Conservation (phyloP, 1,140 invertebrate species). For the Dreissena polymorpha region DNA sequence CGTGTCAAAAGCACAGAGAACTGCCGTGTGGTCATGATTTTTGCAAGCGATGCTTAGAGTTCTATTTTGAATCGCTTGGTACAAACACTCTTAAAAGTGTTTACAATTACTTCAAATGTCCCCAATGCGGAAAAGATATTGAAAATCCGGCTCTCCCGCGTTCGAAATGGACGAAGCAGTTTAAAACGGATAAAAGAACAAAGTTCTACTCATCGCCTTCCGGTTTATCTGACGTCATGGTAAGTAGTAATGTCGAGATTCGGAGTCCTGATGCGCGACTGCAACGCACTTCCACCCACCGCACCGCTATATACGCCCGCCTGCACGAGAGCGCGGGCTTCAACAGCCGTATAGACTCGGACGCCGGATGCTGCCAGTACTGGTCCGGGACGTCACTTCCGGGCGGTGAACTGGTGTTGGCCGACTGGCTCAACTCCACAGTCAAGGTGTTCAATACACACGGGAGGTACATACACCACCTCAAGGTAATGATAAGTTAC, state of each 20-base stretch:
- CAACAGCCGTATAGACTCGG: neutral
- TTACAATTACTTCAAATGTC: neutral
- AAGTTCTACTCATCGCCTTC: neutral
- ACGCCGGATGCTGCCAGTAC: neutral
- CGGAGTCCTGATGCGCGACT: neutral
- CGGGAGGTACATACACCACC: neutral
- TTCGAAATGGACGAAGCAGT: constrained; percentile 16
- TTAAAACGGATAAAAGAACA: constrained; percentile 8
- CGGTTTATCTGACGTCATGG: neutral
- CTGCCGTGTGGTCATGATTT: constrained; percentile 37
- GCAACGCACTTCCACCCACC: neutral
- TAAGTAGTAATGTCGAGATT: neutral
- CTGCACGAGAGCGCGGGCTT: neutral
- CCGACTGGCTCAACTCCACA: constrained; percentile 21
- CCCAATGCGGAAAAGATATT: neutral
- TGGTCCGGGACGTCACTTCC: neutral
- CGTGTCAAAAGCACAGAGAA: constrained; percentile 17
- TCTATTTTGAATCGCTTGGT: constrained; percentile 9
- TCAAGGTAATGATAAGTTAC: neutral
- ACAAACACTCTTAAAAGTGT: neutral
- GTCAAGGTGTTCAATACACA: constrained; percentile 12
- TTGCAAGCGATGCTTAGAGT: constrained; percentile 21
- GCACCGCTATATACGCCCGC: neutral
- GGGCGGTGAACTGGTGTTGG: neutral
- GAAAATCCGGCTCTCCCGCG: neutral